Conservation (phyloP, 2,888 invertebrate genomes). For the Priocnemis perturbator region DNA sequence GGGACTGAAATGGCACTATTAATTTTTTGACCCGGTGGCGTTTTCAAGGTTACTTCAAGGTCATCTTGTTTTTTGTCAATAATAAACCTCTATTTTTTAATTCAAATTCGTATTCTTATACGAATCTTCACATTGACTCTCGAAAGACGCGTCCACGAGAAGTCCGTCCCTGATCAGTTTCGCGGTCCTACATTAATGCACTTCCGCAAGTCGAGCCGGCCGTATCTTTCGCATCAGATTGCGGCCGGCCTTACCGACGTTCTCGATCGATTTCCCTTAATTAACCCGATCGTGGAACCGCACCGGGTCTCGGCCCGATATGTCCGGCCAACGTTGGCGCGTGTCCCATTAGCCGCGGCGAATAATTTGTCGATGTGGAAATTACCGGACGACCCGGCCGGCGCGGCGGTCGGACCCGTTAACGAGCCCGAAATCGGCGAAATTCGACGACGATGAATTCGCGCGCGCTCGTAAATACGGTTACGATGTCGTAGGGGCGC, state of each 20-base stretch:
- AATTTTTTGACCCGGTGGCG: too few species aligned
- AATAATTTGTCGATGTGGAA: constrained; percentile 51
- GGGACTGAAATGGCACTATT: too few species aligned
- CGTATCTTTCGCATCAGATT: background rate
- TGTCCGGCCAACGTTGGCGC: constrained; percentile 37
- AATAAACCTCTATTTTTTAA: too few species aligned
- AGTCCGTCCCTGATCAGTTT: too few species aligned
- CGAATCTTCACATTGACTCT: too few species aligned
- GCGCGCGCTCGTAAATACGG: constrained; percentile 1
- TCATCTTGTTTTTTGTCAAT: too few species aligned
- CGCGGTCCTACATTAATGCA: too few species aligned
- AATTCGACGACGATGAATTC: constrained; percentile 1
- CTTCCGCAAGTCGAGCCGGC: too few species aligned
- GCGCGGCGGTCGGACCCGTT: background rate
- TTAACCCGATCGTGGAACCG: constrained; percentile 34
- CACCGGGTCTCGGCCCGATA: constrained; percentile 14
- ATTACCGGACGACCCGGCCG: constrained; percentile 27
- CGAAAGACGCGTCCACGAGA: too few species aligned
- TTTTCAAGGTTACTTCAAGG: too few species aligned
- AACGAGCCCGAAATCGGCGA: constrained; percentile 10
- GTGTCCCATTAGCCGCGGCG: constrained; percentile 44
- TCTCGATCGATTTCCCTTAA: constrained; percentile 43
- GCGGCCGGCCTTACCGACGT: constrained; percentile 9
- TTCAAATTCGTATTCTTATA: too few species aligned
- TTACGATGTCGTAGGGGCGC: background rate